Evolutionary conservation across 2,888 invertebrate species (phyloP).

Genomic region (Himalopsyche tibetana): DNA sequence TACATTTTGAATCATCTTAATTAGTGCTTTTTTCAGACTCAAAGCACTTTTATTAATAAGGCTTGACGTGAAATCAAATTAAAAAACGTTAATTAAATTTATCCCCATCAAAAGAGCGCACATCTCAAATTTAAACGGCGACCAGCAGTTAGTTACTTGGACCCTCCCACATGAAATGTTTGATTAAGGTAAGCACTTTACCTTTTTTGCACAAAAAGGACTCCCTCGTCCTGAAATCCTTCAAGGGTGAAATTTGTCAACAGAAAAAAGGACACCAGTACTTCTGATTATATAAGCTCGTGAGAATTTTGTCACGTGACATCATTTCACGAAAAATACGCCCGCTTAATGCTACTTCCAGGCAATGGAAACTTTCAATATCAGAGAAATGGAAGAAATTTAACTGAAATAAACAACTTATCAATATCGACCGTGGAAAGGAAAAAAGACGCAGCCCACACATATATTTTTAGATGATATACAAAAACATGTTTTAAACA

Average conservation of each 20-base stretch:
- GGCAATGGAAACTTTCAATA: slow-evolving; percentile 1
- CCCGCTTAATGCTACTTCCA: slow-evolving; percentile 29
- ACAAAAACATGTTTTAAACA: too few relatives aligned
- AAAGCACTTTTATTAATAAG: slow-evolving; percentile 14
- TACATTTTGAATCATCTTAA: not conserved
- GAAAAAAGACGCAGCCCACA: too few relatives aligned
- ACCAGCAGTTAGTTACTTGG: slow-evolving; percentile 38
- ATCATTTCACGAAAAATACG: slow-evolving; percentile 58
- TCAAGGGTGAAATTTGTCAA: slow-evolving; percentile 65
- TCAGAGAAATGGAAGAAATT: not conserved
- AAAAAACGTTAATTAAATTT: slow-evolving; percentile 58
- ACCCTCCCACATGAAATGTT: slow-evolving; percentile 61
- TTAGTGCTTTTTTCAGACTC: not conserved
- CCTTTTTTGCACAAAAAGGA: slow-evolving; percentile 59
- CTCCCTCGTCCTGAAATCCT: slow-evolving; percentile 50
- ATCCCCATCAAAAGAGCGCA: slow-evolving; percentile 45
- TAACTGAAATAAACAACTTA: too few relatives aligned
- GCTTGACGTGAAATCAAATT: slow-evolving; percentile 52
- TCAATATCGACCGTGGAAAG: too few relatives aligned
- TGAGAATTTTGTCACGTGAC: slow-evolving; percentile 64
- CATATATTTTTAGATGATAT: too few relatives aligned
- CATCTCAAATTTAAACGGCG: slow-evolving; percentile 42
- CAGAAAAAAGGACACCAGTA: slow-evolving; percentile 63
- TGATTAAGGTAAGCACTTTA: slow-evolving; percentile 65
- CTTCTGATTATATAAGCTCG: slow-evolving; percentile 64